Conservation (phyloP, 2,888 invertebrate genomes). For the Hemistola chrysoprasaria region DNA sequence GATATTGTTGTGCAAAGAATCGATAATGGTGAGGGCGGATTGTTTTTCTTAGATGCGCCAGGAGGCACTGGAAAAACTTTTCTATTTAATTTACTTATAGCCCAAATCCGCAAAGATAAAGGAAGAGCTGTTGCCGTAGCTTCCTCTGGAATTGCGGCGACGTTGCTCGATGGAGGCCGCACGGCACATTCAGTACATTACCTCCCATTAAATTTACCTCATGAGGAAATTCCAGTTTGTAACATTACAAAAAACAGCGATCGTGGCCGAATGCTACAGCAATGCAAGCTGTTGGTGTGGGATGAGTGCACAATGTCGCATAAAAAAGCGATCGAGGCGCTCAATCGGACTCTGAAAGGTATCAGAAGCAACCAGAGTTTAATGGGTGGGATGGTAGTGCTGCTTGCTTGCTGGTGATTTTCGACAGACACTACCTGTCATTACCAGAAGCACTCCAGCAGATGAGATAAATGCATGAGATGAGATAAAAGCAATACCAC, state of each 20-base stretch:
- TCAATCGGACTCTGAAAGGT: too few species aligned
- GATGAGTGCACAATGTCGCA: background rate
- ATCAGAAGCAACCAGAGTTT: too few species aligned
- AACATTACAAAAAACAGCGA: background rate
- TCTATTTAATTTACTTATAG: conserved; percentile 27
- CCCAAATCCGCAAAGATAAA: conserved; percentile 18
- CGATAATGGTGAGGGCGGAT: background rate
- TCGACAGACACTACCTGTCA: background rate
- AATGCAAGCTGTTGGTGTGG: background rate
- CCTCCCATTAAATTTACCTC: background rate
- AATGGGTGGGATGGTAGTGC: background rate
- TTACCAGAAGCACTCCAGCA: too few species aligned
- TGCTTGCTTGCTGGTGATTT: background rate
- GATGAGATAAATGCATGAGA: too few species aligned
- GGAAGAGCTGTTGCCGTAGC: background rate
- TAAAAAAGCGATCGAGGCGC: background rate
- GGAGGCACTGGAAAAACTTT: conserved; percentile 32
- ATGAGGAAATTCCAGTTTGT: background rate
- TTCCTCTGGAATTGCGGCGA: background rate
- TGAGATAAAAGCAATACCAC: background rate
- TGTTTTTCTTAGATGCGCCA: conserved; percentile 22
- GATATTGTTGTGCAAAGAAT: too few species aligned
- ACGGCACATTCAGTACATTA: background rate
- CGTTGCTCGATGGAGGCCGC: background rate
- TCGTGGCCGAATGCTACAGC: background rate